A percentile compares a stretch with the other conserved stretches of the same genome.
These are phyloP conservation scores for Drosophila flavopinicola DNA, from an alignment of 2,888 invertebrate species.

Conservation along the genomic window DNA sequence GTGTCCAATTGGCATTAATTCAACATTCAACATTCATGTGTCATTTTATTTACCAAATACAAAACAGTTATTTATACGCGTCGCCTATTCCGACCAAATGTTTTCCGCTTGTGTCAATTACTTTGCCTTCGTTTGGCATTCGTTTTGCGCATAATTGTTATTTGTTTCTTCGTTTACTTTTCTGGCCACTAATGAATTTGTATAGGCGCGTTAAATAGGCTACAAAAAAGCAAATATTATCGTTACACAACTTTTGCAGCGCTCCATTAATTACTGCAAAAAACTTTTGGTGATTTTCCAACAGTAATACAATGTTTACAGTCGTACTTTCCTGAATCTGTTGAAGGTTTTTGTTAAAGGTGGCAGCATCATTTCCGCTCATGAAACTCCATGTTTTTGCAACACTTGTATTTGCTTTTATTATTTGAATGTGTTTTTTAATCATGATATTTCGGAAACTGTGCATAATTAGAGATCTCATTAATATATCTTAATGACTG, in stretches of 20 bases:
- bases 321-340: not conserved
- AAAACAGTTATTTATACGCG: conserved; percentile 68
- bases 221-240: conserved; percentile 34
- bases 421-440: not conserved
- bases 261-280: not conserved
- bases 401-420: not conserved
- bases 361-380: not conserved
- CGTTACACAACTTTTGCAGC: conserved; percentile 16
- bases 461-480: not conserved
- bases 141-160: conserved; percentile 18
- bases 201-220: conserved; percentile 22
- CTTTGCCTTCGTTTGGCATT: conserved; percentile 32
- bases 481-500: not conserved
- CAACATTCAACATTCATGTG: conserved; percentile 31
- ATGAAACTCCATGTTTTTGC: too few species aligned
- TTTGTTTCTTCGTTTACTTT: conserved; percentile 20
- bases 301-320: not conserved
- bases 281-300: not conserved
- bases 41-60: conserved; percentile 66
- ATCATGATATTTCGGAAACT: not conserved
- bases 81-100: conserved; percentile 36
- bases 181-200: conserved; percentile 44
- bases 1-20: conserved; percentile 66
- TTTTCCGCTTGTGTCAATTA: conserved; percentile 48
- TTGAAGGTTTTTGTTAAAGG: too few species aligned